Percentiles rank a stretch among this genome's conserved stretches.
Conservation (phyloP, 2,113 vertebrate genomes). For the Morone chrysops region DNA sequence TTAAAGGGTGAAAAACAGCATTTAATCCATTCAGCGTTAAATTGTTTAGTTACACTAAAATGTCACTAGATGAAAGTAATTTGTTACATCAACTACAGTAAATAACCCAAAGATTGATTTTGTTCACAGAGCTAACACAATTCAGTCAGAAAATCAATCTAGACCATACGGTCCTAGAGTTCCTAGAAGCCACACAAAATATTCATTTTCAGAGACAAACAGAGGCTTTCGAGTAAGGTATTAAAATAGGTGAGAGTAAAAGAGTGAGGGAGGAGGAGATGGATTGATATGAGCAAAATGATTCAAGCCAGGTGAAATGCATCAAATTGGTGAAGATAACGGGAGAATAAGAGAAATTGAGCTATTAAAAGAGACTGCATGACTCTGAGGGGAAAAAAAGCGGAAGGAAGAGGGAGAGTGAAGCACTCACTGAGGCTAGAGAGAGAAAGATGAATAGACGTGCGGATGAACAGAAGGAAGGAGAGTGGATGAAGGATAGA, state of each 20-base stretch:
- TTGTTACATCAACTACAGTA: not conserved
- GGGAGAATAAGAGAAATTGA: constrained; percentile 71
- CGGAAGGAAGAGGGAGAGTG: constrained; percentile 45
- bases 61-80: not conserved
- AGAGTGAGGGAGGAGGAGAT: constrained; percentile 43
- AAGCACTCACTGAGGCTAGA: constrained; percentile 44
- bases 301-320: constrained; percentile 74
- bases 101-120: not conserved
- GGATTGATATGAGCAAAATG: constrained; percentile 60
- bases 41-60: constrained; percentile 9
- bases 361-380: constrained; percentile 72
- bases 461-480: constrained; percentile 60
- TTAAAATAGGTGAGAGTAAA: constrained; percentile 44
- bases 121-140: not conserved
- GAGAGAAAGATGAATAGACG: constrained; percentile 67
- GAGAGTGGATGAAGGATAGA: constrained; percentile 61
- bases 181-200: constrained; percentile 15
- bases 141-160: not conserved
- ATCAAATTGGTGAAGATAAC: constrained; percentile 74
- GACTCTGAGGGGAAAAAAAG: constrained; percentile 36
- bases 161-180: not conserved
- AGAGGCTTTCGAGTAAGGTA: constrained; percentile 15
- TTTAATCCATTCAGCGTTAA: not conserved
- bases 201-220: constrained; percentile 54
- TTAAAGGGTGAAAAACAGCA: not conserved